Conservation (phyloP, 1,140 invertebrate species). For the Danaus plexippus region DNA sequence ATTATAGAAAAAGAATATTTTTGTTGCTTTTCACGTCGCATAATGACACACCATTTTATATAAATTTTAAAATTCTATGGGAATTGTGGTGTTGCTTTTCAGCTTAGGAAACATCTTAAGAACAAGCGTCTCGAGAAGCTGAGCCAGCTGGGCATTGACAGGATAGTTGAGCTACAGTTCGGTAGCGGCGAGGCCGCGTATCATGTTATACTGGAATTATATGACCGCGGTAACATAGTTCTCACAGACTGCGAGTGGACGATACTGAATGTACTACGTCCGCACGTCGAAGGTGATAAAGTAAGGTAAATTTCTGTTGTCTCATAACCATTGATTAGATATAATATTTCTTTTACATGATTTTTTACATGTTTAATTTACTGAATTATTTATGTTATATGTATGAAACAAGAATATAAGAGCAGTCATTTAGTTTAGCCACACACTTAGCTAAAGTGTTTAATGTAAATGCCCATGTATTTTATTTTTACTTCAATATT, state of each 20-base stretch:
- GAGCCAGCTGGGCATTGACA: constrained; percentile 88
- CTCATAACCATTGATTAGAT: not conserved
- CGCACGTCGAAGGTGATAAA: constrained; percentile 94
- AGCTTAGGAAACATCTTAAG: constrained; percentile 97
- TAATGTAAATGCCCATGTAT: too few relatives aligned
- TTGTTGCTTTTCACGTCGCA: too few relatives aligned
- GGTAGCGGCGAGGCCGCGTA: constrained; percentile 94
- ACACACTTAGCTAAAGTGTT: too few relatives aligned
- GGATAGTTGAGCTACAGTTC: constrained; percentile 95
- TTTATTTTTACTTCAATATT: too few relatives aligned
- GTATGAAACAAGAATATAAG: too few relatives aligned
- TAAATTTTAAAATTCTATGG: too few relatives aligned
- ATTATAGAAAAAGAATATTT: too few relatives aligned
- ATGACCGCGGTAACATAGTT: constrained; percentile 97
- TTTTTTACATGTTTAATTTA: too few relatives aligned
- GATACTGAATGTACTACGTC: constrained; percentile 94
- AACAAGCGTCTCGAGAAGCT: constrained; percentile 94
- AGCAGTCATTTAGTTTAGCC: too few relatives aligned
- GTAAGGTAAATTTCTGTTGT: constrained; percentile 73
- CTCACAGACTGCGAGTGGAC: constrained; percentile 93
- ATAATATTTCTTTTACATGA: too few relatives aligned
- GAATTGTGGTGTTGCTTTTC: constrained; percentile 31
- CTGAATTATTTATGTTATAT: too few relatives aligned
- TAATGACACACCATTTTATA: too few relatives aligned
- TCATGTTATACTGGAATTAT: constrained; percentile 96